These are phyloP conservation scores for Drosophila buzzatii DNA, from an alignment of 2,888 invertebrate genomes.

Conservation along the genomic window DNA sequence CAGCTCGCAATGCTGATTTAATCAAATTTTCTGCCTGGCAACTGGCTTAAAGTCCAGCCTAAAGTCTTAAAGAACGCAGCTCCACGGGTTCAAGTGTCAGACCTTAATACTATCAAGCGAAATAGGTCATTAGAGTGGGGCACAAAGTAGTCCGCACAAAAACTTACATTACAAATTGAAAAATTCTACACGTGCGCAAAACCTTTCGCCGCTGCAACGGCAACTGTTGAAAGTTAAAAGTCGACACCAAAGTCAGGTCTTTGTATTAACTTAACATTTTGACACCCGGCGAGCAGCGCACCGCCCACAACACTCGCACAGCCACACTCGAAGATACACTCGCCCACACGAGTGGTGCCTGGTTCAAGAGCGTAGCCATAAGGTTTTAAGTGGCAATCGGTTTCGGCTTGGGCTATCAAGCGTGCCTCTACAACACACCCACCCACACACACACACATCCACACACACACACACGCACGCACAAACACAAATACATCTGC, in stretches of 20 bases:
- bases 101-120: slow-evolving; percentile 43
- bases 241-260: slow-evolving; percentile 68
- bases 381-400: slow-evolving; percentile 77
- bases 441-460: not conserved
- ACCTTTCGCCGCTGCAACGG: slow-evolving; percentile 37
- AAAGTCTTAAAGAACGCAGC: slow-evolving; percentile 37
- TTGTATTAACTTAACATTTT: slow-evolving; percentile 78
- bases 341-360: slow-evolving; percentile 40
- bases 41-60: slow-evolving; percentile 35
- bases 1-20: slow-evolving; percentile 34
- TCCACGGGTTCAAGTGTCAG: slow-evolving; percentile 10
- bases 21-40: slow-evolving; percentile 21
- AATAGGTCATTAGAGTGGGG: slow-evolving; percentile 68
- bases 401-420: slow-evolving; percentile 74
- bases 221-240: slow-evolving; percentile 69
- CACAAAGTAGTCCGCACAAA: slow-evolving; percentile 23
- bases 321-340: slow-evolving; percentile 9
- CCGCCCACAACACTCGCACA: slow-evolving; percentile 9
- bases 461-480: no score
- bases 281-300: slow-evolving; percentile 57
- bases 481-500: slow-evolving; percentile 15
- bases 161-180: slow-evolving; percentile 68
- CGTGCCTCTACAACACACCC: slow-evolving; percentile 42
- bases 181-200: slow-evolving; percentile 67
- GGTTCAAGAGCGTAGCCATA: slow-evolving; percentile 68